A percentile compares a stretch with the other conserved stretches of the same genome.
phyloP scores from a whole-genome alignment of 37 sponge, comb jelly and placozoan genomes.

The Mnemiopsis leidyi region DNA sequence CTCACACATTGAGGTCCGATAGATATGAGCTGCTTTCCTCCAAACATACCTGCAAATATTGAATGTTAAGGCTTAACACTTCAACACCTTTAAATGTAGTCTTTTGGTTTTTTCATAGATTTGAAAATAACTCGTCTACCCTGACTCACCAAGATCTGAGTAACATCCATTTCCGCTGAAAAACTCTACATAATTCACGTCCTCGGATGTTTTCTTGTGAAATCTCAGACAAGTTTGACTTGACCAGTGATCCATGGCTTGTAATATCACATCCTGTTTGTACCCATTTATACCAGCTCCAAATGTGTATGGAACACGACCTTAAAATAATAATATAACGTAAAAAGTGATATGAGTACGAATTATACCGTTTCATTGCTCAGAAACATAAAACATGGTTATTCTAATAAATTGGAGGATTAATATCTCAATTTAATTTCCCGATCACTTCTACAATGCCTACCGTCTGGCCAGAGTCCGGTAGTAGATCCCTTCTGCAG shows the following conservation, averaged over 20 bases:
- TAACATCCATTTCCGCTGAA: not conserved
- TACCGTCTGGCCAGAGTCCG: conserved; percentile 23
- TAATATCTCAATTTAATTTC: no score
- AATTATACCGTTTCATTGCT: no score
- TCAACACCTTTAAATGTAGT: no score
- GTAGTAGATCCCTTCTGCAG: not conserved
- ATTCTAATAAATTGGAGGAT: no score
- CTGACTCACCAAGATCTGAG: conserved; percentile 21
- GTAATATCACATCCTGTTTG: not conserved
- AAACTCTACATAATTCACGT: not conserved
- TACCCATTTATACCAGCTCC: not conserved
- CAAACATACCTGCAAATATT: not conserved
- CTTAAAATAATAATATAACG: no score
- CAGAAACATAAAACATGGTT: no score
- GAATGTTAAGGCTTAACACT: not conserved
- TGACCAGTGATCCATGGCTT: not conserved
- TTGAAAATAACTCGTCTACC: not conserved
- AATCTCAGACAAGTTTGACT: not conserved
- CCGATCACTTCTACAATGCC: no score
- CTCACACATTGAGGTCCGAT: conserved; percentile 7
- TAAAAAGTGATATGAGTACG: no score
- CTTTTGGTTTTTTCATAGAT: not conserved
- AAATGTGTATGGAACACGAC: conserved; percentile 3
- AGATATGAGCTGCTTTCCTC: conserved; percentile 9
- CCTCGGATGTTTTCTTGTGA: not conserved